phyloP scores from a whole-genome alignment of 2,888 invertebrate species.

The Oscheius sp. region DNA sequence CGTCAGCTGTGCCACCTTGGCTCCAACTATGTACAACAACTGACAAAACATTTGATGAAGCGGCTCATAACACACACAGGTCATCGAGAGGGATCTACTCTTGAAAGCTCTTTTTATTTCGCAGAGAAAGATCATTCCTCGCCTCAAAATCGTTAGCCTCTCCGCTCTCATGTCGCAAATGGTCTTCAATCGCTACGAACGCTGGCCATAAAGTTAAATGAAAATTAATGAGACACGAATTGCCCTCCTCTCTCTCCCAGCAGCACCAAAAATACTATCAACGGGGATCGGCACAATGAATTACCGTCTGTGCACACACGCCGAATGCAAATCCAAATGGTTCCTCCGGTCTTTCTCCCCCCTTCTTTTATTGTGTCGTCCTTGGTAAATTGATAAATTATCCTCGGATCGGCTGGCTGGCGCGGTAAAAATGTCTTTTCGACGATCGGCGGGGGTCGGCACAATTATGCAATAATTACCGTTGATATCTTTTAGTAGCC shows the following conservation, averaged over 20 bases:
- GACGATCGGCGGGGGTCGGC: not conserved
- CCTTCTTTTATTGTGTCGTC: not conserved
- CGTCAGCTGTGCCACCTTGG: slow-evolving; percentile 1
- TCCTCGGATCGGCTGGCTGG: not conserved
- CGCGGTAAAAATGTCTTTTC: not conserved
- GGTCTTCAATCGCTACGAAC: slow-evolving; percentile 14
- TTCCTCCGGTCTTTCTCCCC: not conserved
- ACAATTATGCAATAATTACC: not conserved
- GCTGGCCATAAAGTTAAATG: slow-evolving; percentile 20
- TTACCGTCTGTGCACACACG: not conserved
- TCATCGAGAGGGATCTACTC: too few relatives aligned
- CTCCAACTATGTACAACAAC: slow-evolving; percentile 17
- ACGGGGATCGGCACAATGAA: not conserved
- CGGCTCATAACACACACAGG: too few relatives aligned
- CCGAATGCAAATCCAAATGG: not conserved
- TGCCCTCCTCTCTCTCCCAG: not conserved
- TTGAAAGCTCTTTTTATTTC: too few relatives aligned
- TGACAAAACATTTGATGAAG: slow-evolving; percentile 22
- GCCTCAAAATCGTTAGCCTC: not conserved
- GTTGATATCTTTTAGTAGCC: not conserved
- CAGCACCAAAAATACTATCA: not conserved
- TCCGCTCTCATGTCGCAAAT: not conserved
- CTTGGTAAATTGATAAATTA: not conserved
- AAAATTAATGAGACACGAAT: slow-evolving; percentile 32
- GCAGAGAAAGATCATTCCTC: not conserved